Percentiles rank a stretch among this genome's conserved stretches.
Conservation (phyloP, 2,888 invertebrate species). For the Drosophila nigricruria region DNA sequence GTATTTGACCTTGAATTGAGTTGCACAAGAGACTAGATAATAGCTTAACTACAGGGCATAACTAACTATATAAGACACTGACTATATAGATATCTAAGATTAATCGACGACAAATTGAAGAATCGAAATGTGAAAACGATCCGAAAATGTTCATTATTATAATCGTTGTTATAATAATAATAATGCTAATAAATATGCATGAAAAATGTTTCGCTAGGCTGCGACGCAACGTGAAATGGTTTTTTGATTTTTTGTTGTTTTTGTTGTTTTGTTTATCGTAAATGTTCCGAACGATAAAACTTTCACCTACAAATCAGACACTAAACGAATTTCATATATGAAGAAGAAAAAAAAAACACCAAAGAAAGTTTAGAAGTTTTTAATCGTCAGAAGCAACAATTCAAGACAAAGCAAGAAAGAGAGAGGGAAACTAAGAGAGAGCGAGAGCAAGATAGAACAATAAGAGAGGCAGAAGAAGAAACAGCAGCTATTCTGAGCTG, state of each 20-base stretch:
- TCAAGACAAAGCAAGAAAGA: constrained; percentile 7
- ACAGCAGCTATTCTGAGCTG: constrained; percentile 36
- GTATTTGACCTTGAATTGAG: constrained; percentile 59
- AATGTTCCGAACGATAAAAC: constrained; percentile 57
- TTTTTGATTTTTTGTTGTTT: constrained; percentile 12
- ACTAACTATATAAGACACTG: background rate
- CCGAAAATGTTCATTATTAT: constrained; percentile 18
- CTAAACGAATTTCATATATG: constrained; percentile 47
- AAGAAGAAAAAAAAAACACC: constrained; percentile 13
- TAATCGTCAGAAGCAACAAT: constrained; percentile 15
- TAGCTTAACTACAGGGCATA: constrained; percentile 5
- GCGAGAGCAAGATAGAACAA: background rate
- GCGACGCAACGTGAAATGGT: constrained; percentile 22
- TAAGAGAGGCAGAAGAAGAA: background rate
- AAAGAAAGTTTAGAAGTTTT: constrained; percentile 63
- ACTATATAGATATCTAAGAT: background rate
- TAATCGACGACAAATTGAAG: constrained; percentile 15
- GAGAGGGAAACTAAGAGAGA: constrained; percentile 10
- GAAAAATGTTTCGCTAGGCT: constrained; percentile 32
- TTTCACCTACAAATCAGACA: constrained; percentile 65
- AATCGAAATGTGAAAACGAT: constrained; percentile 34
- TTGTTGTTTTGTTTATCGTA: constrained; percentile 22
- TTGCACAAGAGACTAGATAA: constrained; percentile 29
- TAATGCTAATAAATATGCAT: constrained; percentile 54
- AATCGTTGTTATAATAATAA: constrained; percentile 23